Evolutionary conservation across 2,888 invertebrate genomes (phyloP).

Genomic region (Netelia inedita): DNA sequence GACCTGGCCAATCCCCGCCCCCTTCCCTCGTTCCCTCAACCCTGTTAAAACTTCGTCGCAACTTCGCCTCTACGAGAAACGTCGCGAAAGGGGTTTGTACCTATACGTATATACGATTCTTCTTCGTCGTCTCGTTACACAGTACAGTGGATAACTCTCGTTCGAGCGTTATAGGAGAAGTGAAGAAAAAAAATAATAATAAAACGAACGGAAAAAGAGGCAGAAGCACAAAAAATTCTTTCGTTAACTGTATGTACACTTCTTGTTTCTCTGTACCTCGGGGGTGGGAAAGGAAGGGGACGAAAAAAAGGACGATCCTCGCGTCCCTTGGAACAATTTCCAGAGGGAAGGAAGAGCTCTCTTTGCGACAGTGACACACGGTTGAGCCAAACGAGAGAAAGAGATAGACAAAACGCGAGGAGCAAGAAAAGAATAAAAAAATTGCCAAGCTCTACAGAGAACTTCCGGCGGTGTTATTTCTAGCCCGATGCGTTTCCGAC

Average conservation of each 20-base stretch:
- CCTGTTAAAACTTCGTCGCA: constrained; percentile 21
- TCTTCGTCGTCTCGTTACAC: constrained; percentile 58
- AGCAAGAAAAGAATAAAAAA: constrained; percentile 9
- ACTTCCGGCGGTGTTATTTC: constrained; percentile 50
- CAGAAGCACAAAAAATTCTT: constrained; percentile 39
- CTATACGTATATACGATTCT: constrained; percentile 35
- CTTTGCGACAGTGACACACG: constrained; percentile 50
- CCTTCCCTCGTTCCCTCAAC: neutral
- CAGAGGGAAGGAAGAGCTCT: constrained; percentile 48
- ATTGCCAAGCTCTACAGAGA: constrained; percentile 15
- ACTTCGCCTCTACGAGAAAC: constrained; percentile 34
- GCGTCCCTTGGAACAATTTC: constrained; percentile 32
- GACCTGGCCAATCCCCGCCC: constrained; percentile 7
- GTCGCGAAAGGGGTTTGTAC: constrained; percentile 40
- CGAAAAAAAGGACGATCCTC: neutral
- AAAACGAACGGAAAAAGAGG: neutral
- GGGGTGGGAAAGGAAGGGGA: neutral
- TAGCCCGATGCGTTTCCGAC: constrained; percentile 52
- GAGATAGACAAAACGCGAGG: neutral
- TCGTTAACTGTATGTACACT: constrained; percentile 50
- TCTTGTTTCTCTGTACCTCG: constrained; percentile 5
- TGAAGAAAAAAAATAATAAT: neutral
- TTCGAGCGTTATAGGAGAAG: constrained; percentile 48
- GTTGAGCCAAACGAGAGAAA: constrained; percentile 14
- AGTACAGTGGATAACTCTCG: constrained; percentile 49